Evolutionary conservation across 2,888 invertebrate genomes (phyloP).

Genomic region (Calameuta filiformis): DNA sequence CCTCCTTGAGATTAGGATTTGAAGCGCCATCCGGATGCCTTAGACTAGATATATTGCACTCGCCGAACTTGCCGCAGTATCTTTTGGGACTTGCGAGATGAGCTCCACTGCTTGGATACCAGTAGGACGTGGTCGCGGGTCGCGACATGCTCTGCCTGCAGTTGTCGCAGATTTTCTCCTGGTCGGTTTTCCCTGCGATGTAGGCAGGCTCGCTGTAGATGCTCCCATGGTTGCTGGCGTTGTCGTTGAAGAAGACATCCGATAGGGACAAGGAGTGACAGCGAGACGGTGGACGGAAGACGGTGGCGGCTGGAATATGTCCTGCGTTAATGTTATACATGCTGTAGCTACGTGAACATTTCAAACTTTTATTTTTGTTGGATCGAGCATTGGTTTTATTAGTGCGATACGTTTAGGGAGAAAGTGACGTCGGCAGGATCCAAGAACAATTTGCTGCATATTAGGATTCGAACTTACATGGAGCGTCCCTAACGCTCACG

Average conservation of each 20-base stretch:
- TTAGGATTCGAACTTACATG: slow-evolving; percentile 52
- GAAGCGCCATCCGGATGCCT: slow-evolving; percentile 94
- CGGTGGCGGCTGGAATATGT: slow-evolving; percentile 57
- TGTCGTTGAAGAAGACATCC: slow-evolving; percentile 76
- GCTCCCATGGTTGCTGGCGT: slow-evolving; percentile 80
- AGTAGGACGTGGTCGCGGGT: slow-evolving; percentile 76
- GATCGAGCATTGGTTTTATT: neutral
- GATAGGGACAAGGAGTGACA: slow-evolving; percentile 79
- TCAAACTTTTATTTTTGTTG: neutral
- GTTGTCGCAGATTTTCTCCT: slow-evolving; percentile 81
- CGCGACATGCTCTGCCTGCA: slow-evolving; percentile 78
- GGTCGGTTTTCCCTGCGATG: slow-evolving; percentile 66
- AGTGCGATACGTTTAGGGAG: too few relatives aligned
- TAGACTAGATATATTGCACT: slow-evolving; percentile 74
- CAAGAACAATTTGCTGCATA: neutral
- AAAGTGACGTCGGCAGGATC: neutral
- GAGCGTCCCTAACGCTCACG: slow-evolving; percentile 55
- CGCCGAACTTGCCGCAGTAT: slow-evolving; percentile 72
- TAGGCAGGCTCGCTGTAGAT: slow-evolving; percentile 90
- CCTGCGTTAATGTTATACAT: slow-evolving; percentile 30
- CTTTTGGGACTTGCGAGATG: slow-evolving; percentile 73
- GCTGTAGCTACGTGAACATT: slow-evolving; percentile 9
- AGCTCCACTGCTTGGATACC: slow-evolving; percentile 69
- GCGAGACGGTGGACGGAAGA: slow-evolving; percentile 70
- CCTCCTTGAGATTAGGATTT: slow-evolving; percentile 87